Conservation (phyloP, 2,888 invertebrate genomes). For the Nebria salina region DNA sequence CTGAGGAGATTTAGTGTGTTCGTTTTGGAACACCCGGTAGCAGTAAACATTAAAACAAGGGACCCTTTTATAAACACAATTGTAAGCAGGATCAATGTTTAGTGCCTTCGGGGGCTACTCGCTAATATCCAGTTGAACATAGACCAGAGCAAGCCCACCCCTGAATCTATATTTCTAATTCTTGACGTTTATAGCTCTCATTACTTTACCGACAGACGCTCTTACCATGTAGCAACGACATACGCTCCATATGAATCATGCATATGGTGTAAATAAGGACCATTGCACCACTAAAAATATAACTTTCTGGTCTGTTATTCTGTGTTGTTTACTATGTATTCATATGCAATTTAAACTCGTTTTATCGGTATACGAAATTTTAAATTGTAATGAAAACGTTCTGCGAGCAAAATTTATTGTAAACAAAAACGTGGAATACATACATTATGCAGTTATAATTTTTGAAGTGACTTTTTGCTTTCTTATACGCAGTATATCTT, state of each 20-base stretch:
- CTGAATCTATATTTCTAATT: constrained; percentile 54
- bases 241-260: constrained; percentile 16
- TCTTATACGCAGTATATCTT: too few relatives aligned
- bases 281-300: constrained; percentile 7
- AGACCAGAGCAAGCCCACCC: constrained; percentile 32
- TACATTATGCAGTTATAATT: neutral
- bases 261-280: neutral
- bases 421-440: neutral
- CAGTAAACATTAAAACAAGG: constrained; percentile 16
- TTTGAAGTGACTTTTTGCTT: neutral
- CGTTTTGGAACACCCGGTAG: constrained; percentile 4
- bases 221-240: constrained; percentile 5
- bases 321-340: neutral
- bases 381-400: neutral
- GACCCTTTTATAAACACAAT: constrained; percentile 19
- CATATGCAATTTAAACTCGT: constrained; percentile 14
- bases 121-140: constrained; percentile 39
- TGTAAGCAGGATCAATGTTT: constrained; percentile 35
- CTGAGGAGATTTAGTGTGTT: neutral
- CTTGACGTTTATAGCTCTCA: constrained; percentile 56
- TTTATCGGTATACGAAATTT: constrained; percentile 2
- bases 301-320: neutral
- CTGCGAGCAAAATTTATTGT: neutral
- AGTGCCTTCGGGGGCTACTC: constrained; percentile 25
- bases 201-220: constrained; percentile 51